These are phyloP conservation scores for Drosophila miranda DNA, from an alignment of 1,140 invertebrate species.

Conservation along the genomic window DNA sequence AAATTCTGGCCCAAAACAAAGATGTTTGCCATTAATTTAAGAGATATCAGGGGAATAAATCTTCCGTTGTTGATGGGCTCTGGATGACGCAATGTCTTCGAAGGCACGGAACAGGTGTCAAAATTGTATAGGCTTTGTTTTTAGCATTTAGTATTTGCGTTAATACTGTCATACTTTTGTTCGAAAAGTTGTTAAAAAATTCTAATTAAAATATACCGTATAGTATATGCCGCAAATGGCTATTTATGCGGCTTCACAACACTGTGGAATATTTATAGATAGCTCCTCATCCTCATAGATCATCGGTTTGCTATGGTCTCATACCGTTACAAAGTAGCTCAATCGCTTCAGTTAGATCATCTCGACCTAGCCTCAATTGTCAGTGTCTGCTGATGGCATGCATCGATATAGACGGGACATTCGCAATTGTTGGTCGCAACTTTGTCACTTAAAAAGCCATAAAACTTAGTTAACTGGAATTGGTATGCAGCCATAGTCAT, in stretches of 20 bases:
- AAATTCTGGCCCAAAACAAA: conserved; percentile 5
- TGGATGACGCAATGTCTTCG: conserved; percentile 22
- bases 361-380: conserved; percentile 28
- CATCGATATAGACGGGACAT: conserved; percentile 45
- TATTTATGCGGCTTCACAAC: no score
- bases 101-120: conserved; percentile 2
- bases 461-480: conserved; percentile 64
- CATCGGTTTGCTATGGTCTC: no score
- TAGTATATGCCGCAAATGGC: no score
- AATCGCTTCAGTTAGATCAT: conserved; percentile 8
- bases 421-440: conserved; percentile 42
- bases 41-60: conserved; percentile 32
- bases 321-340: not conserved
- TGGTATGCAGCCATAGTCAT: conserved; percentile 55
- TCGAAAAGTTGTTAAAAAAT: no score
- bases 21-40: conserved; percentile 23
- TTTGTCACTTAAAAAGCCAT: conserved; percentile 71
- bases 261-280: no score
- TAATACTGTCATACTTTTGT: no score
- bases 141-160: no score
- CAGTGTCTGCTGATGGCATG: conserved; percentile 23
- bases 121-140: conserved; percentile 1
- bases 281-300: no score
- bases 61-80: not conserved
- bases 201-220: no score